Base-by-base conservation (phyloP, 2,113 vertebrate species). In the Larimichthys polyactis region DNA sequence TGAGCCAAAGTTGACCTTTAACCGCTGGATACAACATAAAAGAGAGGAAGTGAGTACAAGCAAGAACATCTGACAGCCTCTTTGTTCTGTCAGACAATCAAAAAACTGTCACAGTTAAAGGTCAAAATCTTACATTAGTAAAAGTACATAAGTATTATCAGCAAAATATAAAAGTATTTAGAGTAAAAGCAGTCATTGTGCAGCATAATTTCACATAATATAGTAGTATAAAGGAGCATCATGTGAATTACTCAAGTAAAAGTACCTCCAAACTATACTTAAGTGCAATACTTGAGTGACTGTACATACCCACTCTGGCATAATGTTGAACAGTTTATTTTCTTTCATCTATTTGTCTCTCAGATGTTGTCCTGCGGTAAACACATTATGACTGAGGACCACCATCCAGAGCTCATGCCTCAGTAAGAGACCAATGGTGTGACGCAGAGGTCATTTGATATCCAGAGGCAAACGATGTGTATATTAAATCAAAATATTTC, bases 391-490 rank as follows among this genome's bases (percentile, higher is more conserved):
- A 73, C 49, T 6, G 2, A 54, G 11, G 79, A 69, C 32, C 22
- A 69, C 19, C 27, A 4, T 27, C 32, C 52, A 79, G 36, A 48
- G n/a, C 55, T 49, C 36, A 54, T 58, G 72, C 40, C 49, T 46
- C 76, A 58, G 44, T 69, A 36, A 27, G n/a, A 71, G 67, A 54
- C 51, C 57, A 81, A 6, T 59, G 73, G 67, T 29, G 63, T 78
- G 62, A 71, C 49, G 52, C 59, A 20, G 14, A 69, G 65, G 66
- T 75, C 60, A 72, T 72, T 49, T 59, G 16, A 43, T 75, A 70
- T 68, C 72, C 43, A 64, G 72, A 60, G 24, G 81, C 59, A 55
- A 72, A 68, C 24, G 7, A 74, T 27, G 29, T 58, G 43, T 32
- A 19, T 58, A 29, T 55, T 24, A 43, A 27, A 65, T 54, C 11